Conservation (phyloP, 2,888 invertebrate genomes). For the Ormyrus pomaceus region DNA sequence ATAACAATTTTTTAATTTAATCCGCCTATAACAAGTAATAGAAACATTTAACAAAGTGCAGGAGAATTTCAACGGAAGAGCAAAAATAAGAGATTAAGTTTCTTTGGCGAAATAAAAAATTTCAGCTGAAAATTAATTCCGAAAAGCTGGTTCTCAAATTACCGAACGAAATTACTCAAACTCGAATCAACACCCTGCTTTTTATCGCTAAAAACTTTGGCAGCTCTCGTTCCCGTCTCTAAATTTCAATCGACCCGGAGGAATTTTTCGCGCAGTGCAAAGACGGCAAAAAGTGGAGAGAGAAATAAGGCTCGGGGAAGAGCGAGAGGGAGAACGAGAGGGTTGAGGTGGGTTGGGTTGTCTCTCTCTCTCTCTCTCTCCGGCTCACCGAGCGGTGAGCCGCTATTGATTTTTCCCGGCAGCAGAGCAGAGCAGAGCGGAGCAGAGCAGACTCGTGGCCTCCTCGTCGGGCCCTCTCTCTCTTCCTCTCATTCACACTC, state of each 20-base stretch:
- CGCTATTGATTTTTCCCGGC: conserved; percentile 75
- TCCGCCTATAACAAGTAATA: too few species aligned
- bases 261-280: neutral
- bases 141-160: too few species aligned
- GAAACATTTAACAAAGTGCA: too few species aligned
- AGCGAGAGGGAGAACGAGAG: conserved; percentile 47
- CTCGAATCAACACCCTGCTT: too few species aligned
- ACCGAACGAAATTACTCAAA: too few species aligned
- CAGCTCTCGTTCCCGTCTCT: too few species aligned
- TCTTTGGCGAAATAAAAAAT: too few species aligned
- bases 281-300: conserved; percentile 1
- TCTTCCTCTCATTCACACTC: conserved; percentile 57
- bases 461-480: conserved; percentile 66
- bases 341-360: conserved; percentile 56
- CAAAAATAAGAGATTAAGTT: too few species aligned
- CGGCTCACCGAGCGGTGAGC: conserved; percentile 67
- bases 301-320: conserved; percentile 49
- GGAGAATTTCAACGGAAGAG: too few species aligned
- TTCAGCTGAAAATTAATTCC: too few species aligned
- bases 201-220: too few species aligned
- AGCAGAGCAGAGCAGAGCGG: conserved; percentile 11
- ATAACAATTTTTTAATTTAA: too few species aligned
- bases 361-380: conserved; percentile 70
- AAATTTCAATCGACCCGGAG: neutral
- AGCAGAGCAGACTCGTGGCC: conserved; percentile 69